Evolutionary conservation across 2,113 vertebrate genomes (phyloP).

Genomic region (Brachyhypopomus gauderio): DNA sequence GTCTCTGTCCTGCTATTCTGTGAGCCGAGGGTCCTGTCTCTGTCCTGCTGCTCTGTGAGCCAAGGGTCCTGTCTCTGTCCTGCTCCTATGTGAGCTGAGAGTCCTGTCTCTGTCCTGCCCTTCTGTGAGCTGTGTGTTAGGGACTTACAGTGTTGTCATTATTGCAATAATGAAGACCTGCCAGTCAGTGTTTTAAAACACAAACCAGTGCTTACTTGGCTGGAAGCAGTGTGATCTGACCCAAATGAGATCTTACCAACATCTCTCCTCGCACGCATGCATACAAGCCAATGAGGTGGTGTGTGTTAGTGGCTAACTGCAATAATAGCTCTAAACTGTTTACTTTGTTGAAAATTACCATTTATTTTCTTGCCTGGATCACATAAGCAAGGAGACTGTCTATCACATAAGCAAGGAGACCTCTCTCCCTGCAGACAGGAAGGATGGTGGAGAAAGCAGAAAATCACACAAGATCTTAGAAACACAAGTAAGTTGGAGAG

Average conservation of each 20-base stretch:
- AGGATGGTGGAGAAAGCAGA: not conserved
- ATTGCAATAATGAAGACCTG: not conserved
- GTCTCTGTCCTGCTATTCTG: too few relatives aligned
- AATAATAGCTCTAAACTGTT: slow-evolving; percentile 15
- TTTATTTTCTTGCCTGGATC: slow-evolving; percentile 17
- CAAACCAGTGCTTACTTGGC: not conserved
- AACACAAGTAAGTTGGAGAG: not conserved
- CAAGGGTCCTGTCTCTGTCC: too few relatives aligned
- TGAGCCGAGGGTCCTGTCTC: too few relatives aligned
- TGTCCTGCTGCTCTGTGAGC: too few relatives aligned
- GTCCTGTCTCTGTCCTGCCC: not conserved
- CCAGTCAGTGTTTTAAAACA: not conserved
- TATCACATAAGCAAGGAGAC: not conserved
- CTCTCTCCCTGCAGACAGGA: not conserved
- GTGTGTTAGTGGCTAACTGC: not conserved
- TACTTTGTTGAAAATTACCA: not conserved
- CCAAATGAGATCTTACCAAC: not conserved
- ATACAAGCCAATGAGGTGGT: slow-evolving; percentile 12
- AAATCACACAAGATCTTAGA: not conserved
- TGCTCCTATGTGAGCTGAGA: not conserved
- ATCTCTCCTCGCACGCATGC: not conserved
- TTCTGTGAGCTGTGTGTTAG: too few relatives aligned
- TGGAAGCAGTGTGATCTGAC: not conserved
- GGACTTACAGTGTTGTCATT: not conserved
- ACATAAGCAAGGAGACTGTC: not conserved